These are phyloP conservation scores for Peromyscus californicus DNA, from an alignment of 2,113 vertebrate genomes.

Conservation along the genomic window DNA sequence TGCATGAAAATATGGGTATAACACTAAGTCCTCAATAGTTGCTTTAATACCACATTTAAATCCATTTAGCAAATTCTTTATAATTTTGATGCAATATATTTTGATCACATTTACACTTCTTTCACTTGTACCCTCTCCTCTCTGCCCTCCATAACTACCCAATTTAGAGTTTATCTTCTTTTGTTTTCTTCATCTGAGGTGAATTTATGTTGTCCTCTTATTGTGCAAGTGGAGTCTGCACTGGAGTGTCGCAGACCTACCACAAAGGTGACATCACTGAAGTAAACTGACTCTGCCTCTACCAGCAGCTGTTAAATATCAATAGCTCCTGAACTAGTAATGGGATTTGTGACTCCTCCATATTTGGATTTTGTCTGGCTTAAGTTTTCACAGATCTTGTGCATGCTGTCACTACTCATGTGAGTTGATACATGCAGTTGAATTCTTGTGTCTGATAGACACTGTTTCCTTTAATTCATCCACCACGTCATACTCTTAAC, in stretches of 20 bases:
- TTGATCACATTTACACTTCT: neutral
- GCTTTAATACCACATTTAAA: neutral
- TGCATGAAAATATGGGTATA: neutral
- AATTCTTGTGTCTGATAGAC: neutral
- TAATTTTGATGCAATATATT: neutral
- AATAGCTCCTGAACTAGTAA: neutral
- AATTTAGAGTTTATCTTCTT: neutral
- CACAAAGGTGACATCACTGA: neutral
- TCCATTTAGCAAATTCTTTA: neutral
- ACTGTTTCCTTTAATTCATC: neutral
- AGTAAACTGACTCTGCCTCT: no score
- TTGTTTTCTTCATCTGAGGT: neutral
- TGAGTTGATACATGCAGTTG: neutral
- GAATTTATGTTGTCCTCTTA: neutral
- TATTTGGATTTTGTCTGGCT: neutral
- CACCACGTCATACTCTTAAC: no score
- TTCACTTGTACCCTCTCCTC: rapidly evolving
- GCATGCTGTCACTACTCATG: neutral
- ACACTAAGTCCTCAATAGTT: neutral
- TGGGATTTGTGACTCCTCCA: neutral
- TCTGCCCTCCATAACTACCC: neutral
- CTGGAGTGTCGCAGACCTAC: neutral
- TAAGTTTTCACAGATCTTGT: neutral
- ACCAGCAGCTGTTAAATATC: neutral
- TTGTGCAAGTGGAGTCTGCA: neutral